phyloP scores from a whole-genome alignment of 2,113 vertebrate genomes.

The Climacteris rufus region DNA sequence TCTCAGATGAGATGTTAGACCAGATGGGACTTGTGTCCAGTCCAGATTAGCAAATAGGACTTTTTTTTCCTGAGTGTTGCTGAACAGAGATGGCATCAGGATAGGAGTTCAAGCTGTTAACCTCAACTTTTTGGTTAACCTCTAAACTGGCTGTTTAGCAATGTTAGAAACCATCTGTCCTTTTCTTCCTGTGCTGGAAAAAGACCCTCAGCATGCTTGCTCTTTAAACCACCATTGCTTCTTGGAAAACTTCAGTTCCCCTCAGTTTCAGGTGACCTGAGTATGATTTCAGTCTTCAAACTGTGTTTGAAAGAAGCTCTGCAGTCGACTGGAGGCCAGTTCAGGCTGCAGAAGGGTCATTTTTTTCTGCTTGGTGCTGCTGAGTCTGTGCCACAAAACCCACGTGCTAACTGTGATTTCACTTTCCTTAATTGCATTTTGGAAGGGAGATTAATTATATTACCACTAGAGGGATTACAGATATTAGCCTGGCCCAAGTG shows the following conservation, averaged over 20 bases:
- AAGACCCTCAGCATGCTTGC: neutral
- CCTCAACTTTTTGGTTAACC: neutral
- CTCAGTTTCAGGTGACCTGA: neutral
- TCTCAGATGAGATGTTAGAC: neutral
- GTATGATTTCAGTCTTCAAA: neutral
- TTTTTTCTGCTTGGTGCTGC: neutral
- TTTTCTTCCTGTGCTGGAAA: neutral
- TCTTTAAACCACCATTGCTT: neutral
- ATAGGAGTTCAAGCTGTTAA: neutral
- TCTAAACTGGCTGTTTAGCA: neutral
- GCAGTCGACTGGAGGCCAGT: neutral
- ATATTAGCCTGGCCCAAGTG: neutral
- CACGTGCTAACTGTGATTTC: neutral
- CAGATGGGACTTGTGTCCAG: neutral
- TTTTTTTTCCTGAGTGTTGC: neutral
- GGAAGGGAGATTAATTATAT: constrained; percentile 45
- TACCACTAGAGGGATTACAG: constrained; percentile 50
- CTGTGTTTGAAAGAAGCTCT: neutral
- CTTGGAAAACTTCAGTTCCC: neutral
- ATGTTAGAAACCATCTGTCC: neutral
- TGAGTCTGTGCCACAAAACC: neutral
- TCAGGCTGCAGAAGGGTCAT: neutral
- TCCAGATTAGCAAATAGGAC: neutral
- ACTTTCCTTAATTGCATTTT: constrained; percentile 37
- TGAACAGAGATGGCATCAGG: neutral